phyloP scores from a whole-genome alignment of 2,888 invertebrate species.

The Pandemis cinnamomeana region DNA sequence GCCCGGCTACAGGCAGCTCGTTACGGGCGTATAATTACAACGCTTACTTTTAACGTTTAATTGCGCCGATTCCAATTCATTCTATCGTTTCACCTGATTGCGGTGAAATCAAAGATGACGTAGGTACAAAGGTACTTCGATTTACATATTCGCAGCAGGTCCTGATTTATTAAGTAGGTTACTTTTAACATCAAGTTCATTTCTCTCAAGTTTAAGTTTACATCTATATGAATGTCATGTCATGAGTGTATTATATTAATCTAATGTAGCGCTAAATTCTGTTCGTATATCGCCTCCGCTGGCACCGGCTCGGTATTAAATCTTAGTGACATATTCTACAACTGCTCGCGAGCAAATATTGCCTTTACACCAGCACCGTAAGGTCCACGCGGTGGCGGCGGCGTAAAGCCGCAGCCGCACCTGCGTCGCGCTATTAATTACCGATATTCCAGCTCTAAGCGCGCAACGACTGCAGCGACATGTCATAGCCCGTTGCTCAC shows the following conservation, averaged over 20 bases:
- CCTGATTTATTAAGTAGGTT: neutral
- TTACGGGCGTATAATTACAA: neutral
- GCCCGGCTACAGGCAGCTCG: neutral
- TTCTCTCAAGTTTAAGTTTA: neutral
- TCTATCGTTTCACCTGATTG: neutral
- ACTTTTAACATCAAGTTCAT: neutral
- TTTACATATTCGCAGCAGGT: neutral
- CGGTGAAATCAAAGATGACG: neutral
- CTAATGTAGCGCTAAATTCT: constrained; percentile 20
- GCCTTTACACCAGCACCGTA: neutral
- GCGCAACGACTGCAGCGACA: neutral
- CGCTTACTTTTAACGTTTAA: neutral
- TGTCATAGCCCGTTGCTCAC: neutral
- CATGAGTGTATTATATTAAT: too few relatives aligned
- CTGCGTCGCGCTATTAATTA: constrained; percentile 33
- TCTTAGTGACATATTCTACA: constrained; percentile 17
- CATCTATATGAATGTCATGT: neutral
- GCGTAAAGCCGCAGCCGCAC: constrained; percentile 24
- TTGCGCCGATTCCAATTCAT: neutral
- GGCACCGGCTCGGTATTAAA: constrained; percentile 28
- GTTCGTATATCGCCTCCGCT: neutral
- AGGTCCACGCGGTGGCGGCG: neutral
- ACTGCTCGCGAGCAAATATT: neutral
- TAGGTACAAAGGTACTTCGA: neutral
- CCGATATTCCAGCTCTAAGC: neutral